Evolutionary conservation across 2,113 vertebrate genomes (phyloP).

Genomic region (Ciconia boyciana): DNA sequence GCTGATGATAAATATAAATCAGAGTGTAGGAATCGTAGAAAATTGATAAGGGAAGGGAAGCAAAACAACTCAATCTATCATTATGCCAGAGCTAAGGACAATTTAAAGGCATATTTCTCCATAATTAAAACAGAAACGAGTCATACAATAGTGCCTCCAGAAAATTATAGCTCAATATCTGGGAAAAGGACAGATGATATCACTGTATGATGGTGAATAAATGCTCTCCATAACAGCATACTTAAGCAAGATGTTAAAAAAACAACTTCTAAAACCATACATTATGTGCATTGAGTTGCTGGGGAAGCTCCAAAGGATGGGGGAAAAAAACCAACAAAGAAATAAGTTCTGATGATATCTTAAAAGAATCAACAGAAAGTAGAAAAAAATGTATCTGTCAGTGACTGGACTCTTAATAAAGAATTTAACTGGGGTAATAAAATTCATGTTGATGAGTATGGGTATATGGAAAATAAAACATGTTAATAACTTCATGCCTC

Average conservation of each 20-base stretch:
- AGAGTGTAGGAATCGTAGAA: neutral
- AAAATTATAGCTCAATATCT: neutral
- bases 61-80: neutral
- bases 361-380: neutral
- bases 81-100: neutral
- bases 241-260: neutral
- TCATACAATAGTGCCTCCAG: neutral
- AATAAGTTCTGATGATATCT: neutral
- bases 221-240: neutral
- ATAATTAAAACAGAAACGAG: neutral
- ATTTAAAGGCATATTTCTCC: neutral
- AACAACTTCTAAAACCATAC: neutral
- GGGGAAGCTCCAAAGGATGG: neutral
- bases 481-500: neutral
- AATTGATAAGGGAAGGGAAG: neutral
- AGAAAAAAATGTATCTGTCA: neutral
- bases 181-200: neutral
- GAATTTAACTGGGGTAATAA: neutral
- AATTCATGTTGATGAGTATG: neutral
- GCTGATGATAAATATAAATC: neutral
- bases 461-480: neutral
- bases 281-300: neutral
- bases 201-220: neutral
- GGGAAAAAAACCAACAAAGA: rapidly evolving
- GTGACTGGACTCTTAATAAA: neutral